A percentile compares a stretch with the other conserved stretches of the same genome.
phyloP scores from a whole-genome alignment of 2,888 invertebrate species.

The Desoria tigrina region DNA sequence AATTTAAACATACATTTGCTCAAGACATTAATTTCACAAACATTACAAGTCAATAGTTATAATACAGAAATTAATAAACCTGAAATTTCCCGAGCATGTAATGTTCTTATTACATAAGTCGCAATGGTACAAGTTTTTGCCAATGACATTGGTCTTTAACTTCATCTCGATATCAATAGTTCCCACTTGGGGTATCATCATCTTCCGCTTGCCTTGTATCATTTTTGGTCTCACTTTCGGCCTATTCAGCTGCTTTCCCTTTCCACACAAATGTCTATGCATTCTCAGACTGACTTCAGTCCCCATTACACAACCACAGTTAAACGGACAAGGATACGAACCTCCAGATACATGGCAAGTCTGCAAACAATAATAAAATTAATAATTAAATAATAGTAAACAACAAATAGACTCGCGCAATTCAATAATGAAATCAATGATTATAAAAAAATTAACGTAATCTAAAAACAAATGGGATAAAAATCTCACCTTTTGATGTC shows the following conservation, averaged over 20 bases:
- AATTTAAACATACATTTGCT: neutral
- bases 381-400: too few species aligned
- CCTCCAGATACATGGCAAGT: neutral
- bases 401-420: too few species aligned
- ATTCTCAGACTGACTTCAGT: neutral
- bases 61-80: neutral
- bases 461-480: too few species aligned
- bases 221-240: too few species aligned
- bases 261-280: neutral
- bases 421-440: neutral
- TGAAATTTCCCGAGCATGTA: neutral
- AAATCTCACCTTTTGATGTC: neutral
- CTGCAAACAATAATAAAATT: neutral
- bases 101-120: neutral
- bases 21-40: conserved; percentile 5
- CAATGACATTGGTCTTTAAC: neutral
- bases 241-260: too few species aligned
- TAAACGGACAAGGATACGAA: neutral
- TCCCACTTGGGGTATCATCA: too few species aligned
- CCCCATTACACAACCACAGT: conserved; percentile 6
- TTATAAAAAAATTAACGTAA: too few species aligned
- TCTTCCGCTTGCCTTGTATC: too few species aligned
- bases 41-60: conserved; percentile 5
- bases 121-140: neutral
- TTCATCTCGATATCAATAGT: too few species aligned